Base-by-base conservation (phyloP, 2,888 invertebrate species). In the Pterostichus niger region DNA sequence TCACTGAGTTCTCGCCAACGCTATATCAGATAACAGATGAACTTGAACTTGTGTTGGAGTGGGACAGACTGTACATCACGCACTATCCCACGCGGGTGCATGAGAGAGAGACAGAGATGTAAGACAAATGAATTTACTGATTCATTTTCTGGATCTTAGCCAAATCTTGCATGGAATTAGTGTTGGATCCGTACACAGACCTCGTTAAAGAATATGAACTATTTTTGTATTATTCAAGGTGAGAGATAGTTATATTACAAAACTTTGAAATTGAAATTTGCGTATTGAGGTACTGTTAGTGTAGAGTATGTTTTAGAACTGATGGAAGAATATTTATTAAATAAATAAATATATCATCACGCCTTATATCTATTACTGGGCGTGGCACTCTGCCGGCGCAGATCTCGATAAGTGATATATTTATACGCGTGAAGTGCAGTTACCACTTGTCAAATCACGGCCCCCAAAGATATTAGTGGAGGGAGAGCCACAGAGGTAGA, bases 21-120 rank as follows among this genome's bases (percentile, higher is more conserved):
- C 61, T 6, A 33, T 61, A 61, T 61, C 61, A 61, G 56, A 59
- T 59, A 59, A 10, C 56, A 61, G 61, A 10, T 61, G 61, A 33
- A 61, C 61, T 61, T 61, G 61, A 61, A 10, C 61, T 61, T 61
- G 33, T 9, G 56, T 17, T 1, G 1, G 33, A 61, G n/a, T n/a
- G 33, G 33, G 56, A 61, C 10, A 33, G 61, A 31, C 3, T 5
- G 6, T 15, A 11, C n/a, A 13, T 33, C 24, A 52, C 24, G 56
- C 56, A 59, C 10, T 17, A 52, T 10, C 7, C 2, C n/a, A n/a
- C 9, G 33, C 6, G 61, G 3, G 33, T 6, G 61, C 11, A 0
- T 9, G n/a, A 61, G 61, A 33, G 61, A 61, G 61, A 61, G 3
- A 33, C n/a, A 6, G 7, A 11, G 7, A 61, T 61, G 33, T 33